phyloP scores from a whole-genome alignment of 2,888 invertebrate species.

The Andrena praecox region DNA sequence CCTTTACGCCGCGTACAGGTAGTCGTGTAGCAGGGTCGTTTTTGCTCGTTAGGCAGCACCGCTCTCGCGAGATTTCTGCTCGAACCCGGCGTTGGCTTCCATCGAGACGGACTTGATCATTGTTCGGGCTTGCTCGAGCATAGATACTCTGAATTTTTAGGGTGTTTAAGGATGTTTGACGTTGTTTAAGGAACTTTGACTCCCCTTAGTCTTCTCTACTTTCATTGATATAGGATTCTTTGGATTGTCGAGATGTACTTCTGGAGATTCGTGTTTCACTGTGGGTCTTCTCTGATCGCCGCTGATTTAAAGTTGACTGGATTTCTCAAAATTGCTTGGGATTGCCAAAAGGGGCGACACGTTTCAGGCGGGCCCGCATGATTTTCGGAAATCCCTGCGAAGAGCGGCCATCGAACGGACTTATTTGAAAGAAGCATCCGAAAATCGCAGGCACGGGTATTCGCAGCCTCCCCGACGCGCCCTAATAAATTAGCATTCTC shows the following conservation, averaged over 20 bases:
- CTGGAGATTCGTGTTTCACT: not conserved
- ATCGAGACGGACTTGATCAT: too few relatives aligned
- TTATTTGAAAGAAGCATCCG: constrained; percentile 59
- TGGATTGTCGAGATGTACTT: not conserved
- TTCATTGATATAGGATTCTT: not conserved
- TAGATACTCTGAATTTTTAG: too few relatives aligned
- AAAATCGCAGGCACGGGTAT: constrained; percentile 64
- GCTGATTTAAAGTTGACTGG: too few relatives aligned
- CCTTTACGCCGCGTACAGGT: not conserved
- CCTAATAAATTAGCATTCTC: constrained; percentile 85
- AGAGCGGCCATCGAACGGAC: not conserved
- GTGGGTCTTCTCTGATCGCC: too few relatives aligned
- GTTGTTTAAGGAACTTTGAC: not conserved
- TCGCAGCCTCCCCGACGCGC: constrained; percentile 63
- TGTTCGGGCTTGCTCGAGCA: too few relatives aligned
- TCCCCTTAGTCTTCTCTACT: not conserved
- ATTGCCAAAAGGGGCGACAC: too few relatives aligned
- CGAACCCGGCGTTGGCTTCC: not conserved
- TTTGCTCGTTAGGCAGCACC: constrained; percentile 26
- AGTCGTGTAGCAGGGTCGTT: not conserved
- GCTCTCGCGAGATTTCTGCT: constrained; percentile 5
- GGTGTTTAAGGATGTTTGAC: not conserved
- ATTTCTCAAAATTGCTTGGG: too few relatives aligned
- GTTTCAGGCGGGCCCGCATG: not conserved
- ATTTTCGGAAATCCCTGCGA: not conserved